phyloP scores from a whole-genome alignment of 2,888 invertebrate genomes.

The Gymnoscelis rufifasciata region DNA sequence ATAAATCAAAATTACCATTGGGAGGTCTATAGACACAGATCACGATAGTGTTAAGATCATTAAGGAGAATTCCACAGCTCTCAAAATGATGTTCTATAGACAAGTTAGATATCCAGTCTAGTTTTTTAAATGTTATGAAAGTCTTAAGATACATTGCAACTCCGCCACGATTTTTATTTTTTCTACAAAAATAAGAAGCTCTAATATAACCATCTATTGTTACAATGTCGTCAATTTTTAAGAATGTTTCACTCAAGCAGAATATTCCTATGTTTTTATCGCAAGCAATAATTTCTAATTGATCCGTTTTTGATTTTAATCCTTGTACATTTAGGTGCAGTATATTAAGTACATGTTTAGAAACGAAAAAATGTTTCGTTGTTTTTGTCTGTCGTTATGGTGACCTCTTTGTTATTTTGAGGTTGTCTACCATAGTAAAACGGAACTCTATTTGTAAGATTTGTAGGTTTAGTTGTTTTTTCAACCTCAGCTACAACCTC shows the following conservation, averaged over 20 bases:
- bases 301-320: not conserved
- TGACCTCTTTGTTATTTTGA: not conserved
- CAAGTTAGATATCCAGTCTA: not conserved
- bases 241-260: not conserved
- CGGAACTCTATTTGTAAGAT: not conserved
- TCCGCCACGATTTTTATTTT: not conserved
- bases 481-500: not conserved
- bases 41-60: not conserved
- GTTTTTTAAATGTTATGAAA: not conserved
- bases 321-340: not conserved
- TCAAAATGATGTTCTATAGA: not conserved
- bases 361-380: not conserved
- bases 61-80: not conserved
- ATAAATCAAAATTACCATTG: not conserved
- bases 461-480: not conserved
- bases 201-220: not conserved
- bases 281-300: not conserved
- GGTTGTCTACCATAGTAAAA: not conserved
- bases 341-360: not conserved
- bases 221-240: not conserved
- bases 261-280: not conserved
- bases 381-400: not conserved
- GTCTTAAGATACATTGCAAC: not conserved
- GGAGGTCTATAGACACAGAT: not conserved
- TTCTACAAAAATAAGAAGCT: not conserved